Evolutionary conservation across 2,797 vertebrate species (phyloP), one percentile per base, ranked within the genome.

Genomic region (Chanos chanos): DNA sequence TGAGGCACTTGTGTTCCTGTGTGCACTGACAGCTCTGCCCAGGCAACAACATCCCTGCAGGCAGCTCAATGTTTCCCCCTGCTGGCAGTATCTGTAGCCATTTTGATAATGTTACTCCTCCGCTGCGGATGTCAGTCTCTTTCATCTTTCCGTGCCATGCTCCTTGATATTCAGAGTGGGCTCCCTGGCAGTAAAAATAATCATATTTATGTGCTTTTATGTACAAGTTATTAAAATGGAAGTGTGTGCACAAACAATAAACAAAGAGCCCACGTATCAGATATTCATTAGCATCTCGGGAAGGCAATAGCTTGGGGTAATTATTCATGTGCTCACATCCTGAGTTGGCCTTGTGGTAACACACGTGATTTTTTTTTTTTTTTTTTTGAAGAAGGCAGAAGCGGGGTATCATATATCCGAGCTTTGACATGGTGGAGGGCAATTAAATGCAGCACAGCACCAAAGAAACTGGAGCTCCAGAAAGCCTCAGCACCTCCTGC

Each of bases 161-260:
- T 63, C 39, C 52, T 60, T 71, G 55, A 61, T 74, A 76, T 66
- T 61, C 55, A 28, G 21, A 16, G 16, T 22, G 59, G 53, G 44
- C 57, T 55, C 5, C 13, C 28, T 25, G 19, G 61, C 13, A 4
- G 52, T 54, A 18, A 63, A 56, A 78, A 78, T 71, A 73, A 74
- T 76, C 68, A 64, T 48, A 10, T 71, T 73, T 64, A 64, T 52
- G 55, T 53, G 51, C 61, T 71, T 73, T 71, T 75, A 72, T 69
- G 53, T 50, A 73, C 70, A 71, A 67, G 28, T 64, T 73, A 68
- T 70, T 66, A 75, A 67, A 68, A 60, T 71, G 37, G 56, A 67
- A 67, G 57, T 47, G 12, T 53, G 43, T 55, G 48, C 50, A 33
- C 50, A 66, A 48, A 66, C 65, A 71, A 66, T 74, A 66, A 70